These are phyloP conservation scores for Hepsetus odoe DNA, from an alignment of 2,113 vertebrate species.

Conservation along the genomic window DNA sequence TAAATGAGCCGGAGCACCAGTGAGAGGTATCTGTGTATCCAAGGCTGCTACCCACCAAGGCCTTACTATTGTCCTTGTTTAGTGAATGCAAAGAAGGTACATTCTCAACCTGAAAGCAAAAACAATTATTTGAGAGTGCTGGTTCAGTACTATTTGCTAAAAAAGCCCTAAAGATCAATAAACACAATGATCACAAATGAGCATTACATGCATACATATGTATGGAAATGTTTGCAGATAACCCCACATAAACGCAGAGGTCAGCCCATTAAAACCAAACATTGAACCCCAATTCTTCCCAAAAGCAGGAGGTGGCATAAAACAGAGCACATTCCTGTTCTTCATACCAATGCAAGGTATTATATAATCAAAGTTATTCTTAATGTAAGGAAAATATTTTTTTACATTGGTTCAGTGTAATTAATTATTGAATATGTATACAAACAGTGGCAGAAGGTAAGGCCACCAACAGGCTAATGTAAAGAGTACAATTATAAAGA, in stretches of 20 bases:
- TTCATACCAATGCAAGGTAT: background rate
- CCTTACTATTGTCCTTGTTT: conserved; percentile 39
- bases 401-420: background rate
- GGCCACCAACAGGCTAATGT: background rate
- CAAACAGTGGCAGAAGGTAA: background rate
- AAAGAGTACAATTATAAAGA: conserved; percentile 8
- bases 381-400: background rate
- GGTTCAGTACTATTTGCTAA: background rate
- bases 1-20: conserved; percentile 28
- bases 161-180: background rate
- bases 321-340: background rate
- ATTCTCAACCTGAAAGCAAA: conserved; percentile 40
- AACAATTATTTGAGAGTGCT: background rate
- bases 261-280: background rate
- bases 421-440: background rate
- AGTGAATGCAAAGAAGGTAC: conserved; percentile 36
- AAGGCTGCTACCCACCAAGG: conserved; percentile 22
- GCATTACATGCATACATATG: background rate
- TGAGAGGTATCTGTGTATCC: conserved; percentile 26
- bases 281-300: background rate
- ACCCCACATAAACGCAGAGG: background rate
- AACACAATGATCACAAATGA: background rate
- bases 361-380: background rate
- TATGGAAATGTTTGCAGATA: background rate
- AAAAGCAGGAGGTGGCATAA: background rate